Conservation (phyloP, 1,140 invertebrate genomes). For the Drosophila pallidifrons region DNA sequence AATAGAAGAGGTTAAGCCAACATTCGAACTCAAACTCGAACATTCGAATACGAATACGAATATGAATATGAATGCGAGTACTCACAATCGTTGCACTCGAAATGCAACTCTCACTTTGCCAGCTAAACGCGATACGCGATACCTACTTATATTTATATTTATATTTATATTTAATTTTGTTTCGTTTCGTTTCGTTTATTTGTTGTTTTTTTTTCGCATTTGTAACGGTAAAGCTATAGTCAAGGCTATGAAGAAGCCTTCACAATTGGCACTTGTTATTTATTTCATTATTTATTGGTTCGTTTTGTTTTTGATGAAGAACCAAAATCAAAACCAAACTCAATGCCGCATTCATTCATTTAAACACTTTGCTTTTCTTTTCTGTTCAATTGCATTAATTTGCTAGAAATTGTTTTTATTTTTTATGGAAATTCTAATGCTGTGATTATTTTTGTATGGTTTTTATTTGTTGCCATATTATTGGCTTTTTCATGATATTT, state of each 20-base stretch:
- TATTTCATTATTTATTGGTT: conserved; percentile 3
- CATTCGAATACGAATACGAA: neutral
- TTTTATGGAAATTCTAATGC: neutral
- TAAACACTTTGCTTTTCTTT: neutral
- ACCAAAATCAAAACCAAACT: neutral
- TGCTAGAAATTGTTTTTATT: neutral
- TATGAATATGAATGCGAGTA: neutral
- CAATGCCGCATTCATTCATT: conserved; percentile 7
- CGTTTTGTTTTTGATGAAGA: conserved; percentile 7
- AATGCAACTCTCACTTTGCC: conserved; percentile 60
- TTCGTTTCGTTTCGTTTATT: conserved; percentile 7
- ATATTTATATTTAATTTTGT: conserved; percentile 30
- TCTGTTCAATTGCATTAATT: neutral
- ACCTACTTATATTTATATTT: conserved; percentile 26
- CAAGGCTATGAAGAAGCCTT: conserved; percentile 66
- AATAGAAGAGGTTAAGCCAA: no score
- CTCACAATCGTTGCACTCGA: conserved; percentile 25
- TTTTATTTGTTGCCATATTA: no score
- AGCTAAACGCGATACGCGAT: conserved; percentile 33
- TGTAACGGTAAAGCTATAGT: conserved; percentile 39
- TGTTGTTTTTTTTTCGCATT: conserved; percentile 36
- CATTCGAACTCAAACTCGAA: no score
- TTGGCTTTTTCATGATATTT: no score
- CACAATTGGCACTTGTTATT: conserved; percentile 34
- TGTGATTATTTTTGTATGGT: no score